Evolutionary conservation across 2,888 invertebrate genomes (phyloP), one percentile per base, ranked within the genome.

Genomic region (Apamea anceps): DNA sequence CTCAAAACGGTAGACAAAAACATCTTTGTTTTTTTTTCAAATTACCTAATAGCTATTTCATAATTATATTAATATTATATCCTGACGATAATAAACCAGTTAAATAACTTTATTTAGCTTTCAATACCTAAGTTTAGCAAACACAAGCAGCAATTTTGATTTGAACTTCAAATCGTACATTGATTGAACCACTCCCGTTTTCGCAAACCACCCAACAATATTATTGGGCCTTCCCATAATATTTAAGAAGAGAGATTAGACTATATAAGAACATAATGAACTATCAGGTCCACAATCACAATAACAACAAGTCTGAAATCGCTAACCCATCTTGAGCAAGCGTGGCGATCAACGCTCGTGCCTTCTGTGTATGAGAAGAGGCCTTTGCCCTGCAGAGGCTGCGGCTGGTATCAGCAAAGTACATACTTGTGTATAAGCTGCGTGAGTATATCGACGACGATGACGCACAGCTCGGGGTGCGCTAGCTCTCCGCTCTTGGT

Each of bases 381-480:
- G 18, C 62, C 2, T 18, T 32, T n/a, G 28, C 62, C 62, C 8
- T 3, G 18, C 28, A 63, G 28, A 4, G 57, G 2, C 18, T 32
- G 32, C 32, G 10, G 10, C 10, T 65, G 21, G 63, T 32, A 37
- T 37, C 12, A 12, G 12, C 12, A 5, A 37, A 37, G 13, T 32
- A 90, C 93, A 91, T 88, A 97, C 97, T 97, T 97, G 90, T 97
- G 94, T 74, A 97, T 96, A 71, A 97, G 97, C 89, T 97, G 97
- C 80, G 97, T 96, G 81, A 97, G 95, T 67, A 97, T 95, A 87
- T 98, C 97, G 51, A 98, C 96, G 67, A 97, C 97, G 81, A 98
- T 95, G 87, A 97, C 95, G 86, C 94, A 98, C 67, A 98, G 95
- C 82, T 97, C 97, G 1, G 98, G 97, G 90, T 98, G 97, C 67